These are phyloP conservation scores for Okapia johnstoni DNA, from an alignment of 2,113 vertebrate species.

Conservation along the genomic window DNA sequence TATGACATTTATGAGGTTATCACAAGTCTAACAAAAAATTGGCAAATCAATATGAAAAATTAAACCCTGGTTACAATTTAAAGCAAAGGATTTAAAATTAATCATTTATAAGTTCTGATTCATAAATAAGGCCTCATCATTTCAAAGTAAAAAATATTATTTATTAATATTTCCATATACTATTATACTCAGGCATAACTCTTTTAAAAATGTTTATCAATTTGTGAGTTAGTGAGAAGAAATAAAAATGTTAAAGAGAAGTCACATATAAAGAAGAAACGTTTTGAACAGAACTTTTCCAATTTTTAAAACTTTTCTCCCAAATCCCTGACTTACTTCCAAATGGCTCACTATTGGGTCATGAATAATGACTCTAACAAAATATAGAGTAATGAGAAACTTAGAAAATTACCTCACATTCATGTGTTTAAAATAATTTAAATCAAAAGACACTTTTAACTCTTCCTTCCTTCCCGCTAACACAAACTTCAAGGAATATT, in stretches of 20 bases:
- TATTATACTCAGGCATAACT: neutral
- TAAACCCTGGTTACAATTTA: conserved; percentile 26
- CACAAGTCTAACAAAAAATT: neutral
- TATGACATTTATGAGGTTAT: neutral
- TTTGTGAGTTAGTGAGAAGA: neutral
- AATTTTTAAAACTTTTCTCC: conserved; percentile 32
- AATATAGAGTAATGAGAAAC: neutral
- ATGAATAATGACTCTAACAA: conserved; percentile 20
- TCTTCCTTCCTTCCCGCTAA: neutral
- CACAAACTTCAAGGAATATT: neutral
- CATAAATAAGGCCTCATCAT: neutral
- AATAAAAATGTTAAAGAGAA: neutral
- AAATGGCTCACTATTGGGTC: neutral
- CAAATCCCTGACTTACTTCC: conserved; percentile 1
- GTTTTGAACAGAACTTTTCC: neutral
- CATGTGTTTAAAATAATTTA: conserved; percentile 23
- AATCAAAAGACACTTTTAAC: conserved; percentile 30
- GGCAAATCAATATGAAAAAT: neutral
- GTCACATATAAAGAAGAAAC: neutral
- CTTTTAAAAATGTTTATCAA: neutral
- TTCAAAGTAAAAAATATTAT: conserved; percentile 4
- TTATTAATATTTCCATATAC: neutral
- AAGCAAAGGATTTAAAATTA: conserved; percentile 28
- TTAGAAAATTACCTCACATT: conserved; percentile 19
- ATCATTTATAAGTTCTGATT: neutral